These are phyloP conservation scores for Pogonocherus hispidulus DNA, from an alignment of 2,888 invertebrate genomes.

Conservation along the genomic window DNA sequence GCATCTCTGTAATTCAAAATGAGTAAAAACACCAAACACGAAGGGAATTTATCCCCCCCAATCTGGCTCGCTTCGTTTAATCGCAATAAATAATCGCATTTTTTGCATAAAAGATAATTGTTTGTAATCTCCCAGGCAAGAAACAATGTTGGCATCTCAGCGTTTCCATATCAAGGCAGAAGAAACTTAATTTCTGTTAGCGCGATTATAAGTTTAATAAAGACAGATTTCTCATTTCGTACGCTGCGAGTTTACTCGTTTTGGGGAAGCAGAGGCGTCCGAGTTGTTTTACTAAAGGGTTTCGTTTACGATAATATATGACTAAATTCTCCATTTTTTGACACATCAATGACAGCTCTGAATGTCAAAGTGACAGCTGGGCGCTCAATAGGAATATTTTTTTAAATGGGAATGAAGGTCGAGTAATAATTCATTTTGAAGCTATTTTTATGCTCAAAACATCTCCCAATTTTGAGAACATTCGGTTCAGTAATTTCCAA, in stretches of 20 bases:
- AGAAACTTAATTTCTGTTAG: constrained; percentile 45
- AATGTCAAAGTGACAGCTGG: too few relatives aligned
- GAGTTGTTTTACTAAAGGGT: not conserved
- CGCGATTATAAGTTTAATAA: constrained; percentile 51
- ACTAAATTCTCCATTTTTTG: too few relatives aligned
- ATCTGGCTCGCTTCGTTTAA: not conserved
- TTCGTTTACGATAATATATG: too few relatives aligned
- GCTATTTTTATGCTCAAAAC: too few relatives aligned
- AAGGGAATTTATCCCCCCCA: not conserved
- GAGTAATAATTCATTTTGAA: too few relatives aligned
- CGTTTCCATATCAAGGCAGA: constrained; percentile 21
- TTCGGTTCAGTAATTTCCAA: too few relatives aligned
- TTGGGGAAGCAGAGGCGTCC: constrained; percentile 5
- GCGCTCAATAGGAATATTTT: too few relatives aligned
- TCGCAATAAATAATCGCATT: constrained; percentile 13
- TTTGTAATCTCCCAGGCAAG: constrained; percentile 11
- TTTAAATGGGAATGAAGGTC: too few relatives aligned
- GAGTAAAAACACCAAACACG: not conserved
- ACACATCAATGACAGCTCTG: too few relatives aligned
- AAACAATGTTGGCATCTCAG: constrained; percentile 26
- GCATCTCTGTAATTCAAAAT: too few relatives aligned
- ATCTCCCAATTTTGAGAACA: too few relatives aligned
- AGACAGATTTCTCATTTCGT: constrained; percentile 35
- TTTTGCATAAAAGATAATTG: constrained; percentile 13
- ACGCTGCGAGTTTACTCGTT: constrained; percentile 7